These are phyloP conservation scores for Euplexia lucipara DNA, from an alignment of 2,888 invertebrate species.

Conservation along the genomic window DNA sequence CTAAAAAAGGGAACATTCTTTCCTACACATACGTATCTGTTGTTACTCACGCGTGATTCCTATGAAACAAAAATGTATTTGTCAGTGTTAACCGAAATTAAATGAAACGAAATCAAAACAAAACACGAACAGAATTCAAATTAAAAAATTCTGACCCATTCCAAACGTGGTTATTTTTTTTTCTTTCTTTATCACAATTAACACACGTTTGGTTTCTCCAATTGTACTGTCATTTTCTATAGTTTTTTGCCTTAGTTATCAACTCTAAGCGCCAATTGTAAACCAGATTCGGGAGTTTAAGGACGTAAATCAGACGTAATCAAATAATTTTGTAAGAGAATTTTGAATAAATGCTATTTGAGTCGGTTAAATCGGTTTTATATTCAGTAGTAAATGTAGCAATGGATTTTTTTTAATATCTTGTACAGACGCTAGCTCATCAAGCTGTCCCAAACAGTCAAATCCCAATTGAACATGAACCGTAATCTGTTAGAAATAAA, in stretches of 20 bases:
- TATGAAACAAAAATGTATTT: constrained; percentile 87
- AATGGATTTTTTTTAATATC: too few species aligned
- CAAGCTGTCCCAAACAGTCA: too few species aligned
- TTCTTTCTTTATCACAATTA: not conserved
- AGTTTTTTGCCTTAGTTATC: not conserved
- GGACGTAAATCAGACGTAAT: constrained; percentile 10
- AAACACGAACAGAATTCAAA: constrained; percentile 62
- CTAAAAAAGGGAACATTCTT: constrained; percentile 83
- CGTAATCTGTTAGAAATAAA: too few species aligned
- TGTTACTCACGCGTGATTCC: constrained; percentile 91
- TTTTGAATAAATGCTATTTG: constrained; percentile 41
- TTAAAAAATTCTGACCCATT: constrained; percentile 36
- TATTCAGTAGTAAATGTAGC: not conserved
- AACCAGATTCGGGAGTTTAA: constrained; percentile 20
- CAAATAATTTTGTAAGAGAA: constrained; percentile 43
- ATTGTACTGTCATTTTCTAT: not conserved
- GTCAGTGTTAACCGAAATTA: constrained; percentile 80
- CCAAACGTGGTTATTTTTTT: constrained; percentile 7
- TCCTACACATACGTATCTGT: constrained; percentile 81
- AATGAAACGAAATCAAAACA: constrained; percentile 64
- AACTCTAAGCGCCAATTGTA: constrained; percentile 44
- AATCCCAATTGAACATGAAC: too few species aligned
- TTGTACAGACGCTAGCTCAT: too few species aligned
- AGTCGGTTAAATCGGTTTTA: constrained; percentile 29
- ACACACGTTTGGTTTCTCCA: constrained; percentile 17